Evolutionary conservation across 2,888 invertebrate species (phyloP).

Genomic region (Cephalotes varians): DNA sequence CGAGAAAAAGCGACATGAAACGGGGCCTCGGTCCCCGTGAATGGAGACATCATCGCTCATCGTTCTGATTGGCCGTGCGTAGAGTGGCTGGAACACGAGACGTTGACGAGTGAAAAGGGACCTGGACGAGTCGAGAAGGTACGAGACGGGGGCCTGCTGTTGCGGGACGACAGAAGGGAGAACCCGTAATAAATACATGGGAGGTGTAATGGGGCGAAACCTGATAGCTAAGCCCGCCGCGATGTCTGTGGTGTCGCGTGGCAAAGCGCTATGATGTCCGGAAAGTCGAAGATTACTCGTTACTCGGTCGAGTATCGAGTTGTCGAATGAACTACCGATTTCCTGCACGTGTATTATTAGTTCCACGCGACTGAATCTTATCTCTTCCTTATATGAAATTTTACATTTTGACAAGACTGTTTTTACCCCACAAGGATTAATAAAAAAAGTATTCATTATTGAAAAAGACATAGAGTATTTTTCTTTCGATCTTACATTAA

Average conservation of each 20-base stretch:
- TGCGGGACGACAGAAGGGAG: constrained; percentile 57
- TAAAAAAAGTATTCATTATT: not conserved
- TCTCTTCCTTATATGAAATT: not conserved
- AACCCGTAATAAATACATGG: constrained; percentile 76
- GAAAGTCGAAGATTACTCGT: constrained; percentile 51
- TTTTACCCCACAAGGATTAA: not conserved
- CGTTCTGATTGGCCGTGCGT: constrained; percentile 70
- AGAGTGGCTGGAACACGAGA: constrained; percentile 75
- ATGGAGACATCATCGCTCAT: constrained; percentile 74
- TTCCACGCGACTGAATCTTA: constrained; percentile 5
- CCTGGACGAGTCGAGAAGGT: constrained; percentile 50
- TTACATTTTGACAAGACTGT: not conserved
- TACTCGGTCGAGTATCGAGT: constrained; percentile 12
- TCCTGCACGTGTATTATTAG: not conserved
- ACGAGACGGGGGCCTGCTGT: constrained; percentile 21
- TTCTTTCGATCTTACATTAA: not conserved
- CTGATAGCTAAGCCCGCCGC: constrained; percentile 71
- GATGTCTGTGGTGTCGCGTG: constrained; percentile 73
- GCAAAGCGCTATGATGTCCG: constrained; percentile 60
- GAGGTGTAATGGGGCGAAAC: constrained; percentile 78
- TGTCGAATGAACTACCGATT: not conserved
- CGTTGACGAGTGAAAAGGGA: constrained; percentile 73
- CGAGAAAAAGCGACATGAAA: constrained; percentile 48
- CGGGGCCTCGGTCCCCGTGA: constrained; percentile 61
- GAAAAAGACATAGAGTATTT: not conserved